These are phyloP conservation scores for Lagodon rhomboides DNA, from an alignment of 2,797 vertebrate genomes.

Conservation along the genomic window DNA sequence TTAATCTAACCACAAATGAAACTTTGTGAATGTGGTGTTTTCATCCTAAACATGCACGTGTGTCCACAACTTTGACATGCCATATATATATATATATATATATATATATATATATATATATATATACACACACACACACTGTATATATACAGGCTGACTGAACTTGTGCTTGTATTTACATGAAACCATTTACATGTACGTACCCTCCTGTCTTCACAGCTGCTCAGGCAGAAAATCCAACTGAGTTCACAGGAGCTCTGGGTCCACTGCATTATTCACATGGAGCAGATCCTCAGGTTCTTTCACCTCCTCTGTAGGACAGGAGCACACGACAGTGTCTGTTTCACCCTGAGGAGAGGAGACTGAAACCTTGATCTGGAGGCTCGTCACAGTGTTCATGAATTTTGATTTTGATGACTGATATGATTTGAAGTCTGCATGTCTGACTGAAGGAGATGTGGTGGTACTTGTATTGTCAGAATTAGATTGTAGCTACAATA, in stretches of 20 bases:
- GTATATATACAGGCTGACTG: no score
- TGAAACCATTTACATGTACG: neutral
- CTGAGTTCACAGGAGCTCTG: neutral
- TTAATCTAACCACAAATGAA: no score
- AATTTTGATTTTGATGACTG: neutral
- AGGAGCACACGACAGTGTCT: slow-evolving; percentile 6
- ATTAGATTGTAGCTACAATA: neutral
- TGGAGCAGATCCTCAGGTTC: neutral
- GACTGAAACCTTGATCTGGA: neutral
- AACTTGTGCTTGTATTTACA: no score
- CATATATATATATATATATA: no score
- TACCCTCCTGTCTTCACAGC: neutral
- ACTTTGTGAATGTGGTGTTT: no score
- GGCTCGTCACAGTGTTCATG: neutral
- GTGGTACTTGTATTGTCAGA: neutral
- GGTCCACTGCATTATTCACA: slow-evolving; percentile 3
- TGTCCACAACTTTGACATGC: no score
- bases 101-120: no score
- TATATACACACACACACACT: no score
- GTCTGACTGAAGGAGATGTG: neutral
- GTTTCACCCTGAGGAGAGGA: neutral
- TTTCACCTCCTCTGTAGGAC: neutral
- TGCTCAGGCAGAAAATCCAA: neutral
- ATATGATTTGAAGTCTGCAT: neutral
- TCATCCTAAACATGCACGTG: no score